Evolutionary conservation across 2,113 vertebrate species (phyloP), one percentile per base, ranked within the genome.

Genomic region (Dicerorhinus sumatrensis): DNA sequence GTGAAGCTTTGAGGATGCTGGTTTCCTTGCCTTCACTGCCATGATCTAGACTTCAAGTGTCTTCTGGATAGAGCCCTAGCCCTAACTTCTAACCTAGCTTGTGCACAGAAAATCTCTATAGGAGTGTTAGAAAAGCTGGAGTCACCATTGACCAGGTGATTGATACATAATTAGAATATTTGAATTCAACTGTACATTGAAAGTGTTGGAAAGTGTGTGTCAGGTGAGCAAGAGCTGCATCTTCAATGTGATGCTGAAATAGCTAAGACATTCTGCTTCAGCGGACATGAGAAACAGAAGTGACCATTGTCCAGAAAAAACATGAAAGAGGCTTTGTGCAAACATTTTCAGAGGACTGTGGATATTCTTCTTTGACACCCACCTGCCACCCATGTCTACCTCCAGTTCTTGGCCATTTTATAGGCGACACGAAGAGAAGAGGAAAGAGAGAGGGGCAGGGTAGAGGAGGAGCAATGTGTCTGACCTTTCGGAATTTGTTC

Each of bases 391-490:
- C 54, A 4, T 5, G 21, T 70, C 51, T 31, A 27, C 25, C 13
- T 87, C 12, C 63, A 39, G 58, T 31, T 69, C 67, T 83, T 27
- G 62, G 18, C 17, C 25, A 21, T 58, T 51, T 21, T 25, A 10
- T n/a, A 73, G 27, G 51, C n/a, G 1, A 1, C 33, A 27, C 21
- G 42, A 42, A 36, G 23, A n/a, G 29, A 65, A 73, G 83, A 80
- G 18, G 70, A 51, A 36, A 62, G 58, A 14, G 69, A 27, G 65
- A 69, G 67, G n/a, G 0, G 0, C 54, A 20, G 25, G 18, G 6
- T 23, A 0, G 17, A 16, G 42, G 3, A 29, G 21, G 18, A 60
- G 39, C 16, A 1, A 31, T 5, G 31, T 0, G 11, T 25, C 69
- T n/a, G 67, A 29, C 12, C 67, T 92, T 91, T 60, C 25, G 6